These are phyloP conservation scores for Drosophila aff. DNA, from an alignment of 1,140 invertebrate genomes.

Conservation along the genomic window DNA sequence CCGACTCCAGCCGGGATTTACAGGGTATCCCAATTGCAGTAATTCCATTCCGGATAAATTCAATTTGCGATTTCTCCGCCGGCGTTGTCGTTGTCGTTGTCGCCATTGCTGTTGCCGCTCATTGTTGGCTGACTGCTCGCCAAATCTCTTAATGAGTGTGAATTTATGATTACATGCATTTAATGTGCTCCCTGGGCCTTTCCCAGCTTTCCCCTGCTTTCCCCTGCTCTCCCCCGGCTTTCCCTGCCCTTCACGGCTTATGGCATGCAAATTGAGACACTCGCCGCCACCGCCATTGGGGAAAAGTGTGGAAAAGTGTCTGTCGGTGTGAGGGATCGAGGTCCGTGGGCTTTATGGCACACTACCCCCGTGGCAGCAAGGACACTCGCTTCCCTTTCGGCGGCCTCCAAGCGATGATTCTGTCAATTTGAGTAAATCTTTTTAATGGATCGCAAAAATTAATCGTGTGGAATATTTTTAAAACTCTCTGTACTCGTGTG, in stretches of 20 bases:
- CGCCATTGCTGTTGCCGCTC: conserved; percentile 15
- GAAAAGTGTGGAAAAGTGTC: conserved; percentile 11
- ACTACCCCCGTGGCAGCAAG: conserved; percentile 15
- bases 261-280: conserved; percentile 80
- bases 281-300: conserved; percentile 18
- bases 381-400: conserved; percentile 34
- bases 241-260: conserved; percentile 30
- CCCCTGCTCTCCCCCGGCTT: no score
- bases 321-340: conserved; percentile 24
- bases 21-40: conserved; percentile 38
- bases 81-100: conserved; percentile 1
- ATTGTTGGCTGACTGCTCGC: conserved; percentile 47
- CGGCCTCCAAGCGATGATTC: conserved; percentile 58
- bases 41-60: conserved; percentile 63
- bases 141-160: conserved; percentile 81
- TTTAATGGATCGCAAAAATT: conserved; percentile 79
- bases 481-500: conserved; percentile 36
- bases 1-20: not conserved
- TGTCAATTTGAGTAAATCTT: conserved; percentile 84
- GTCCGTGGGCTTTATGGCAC: conserved; percentile 35
- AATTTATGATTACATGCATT: conserved; percentile 84
- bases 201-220: not conserved
- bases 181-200: conserved; percentile 48
- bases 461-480: conserved; percentile 79
- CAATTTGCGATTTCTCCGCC: conserved; percentile 54